Evolutionary conservation across 2,797 vertebrate genomes (phyloP), one percentile per base, ranked within the genome.

Genomic region (Channa striata): DNA sequence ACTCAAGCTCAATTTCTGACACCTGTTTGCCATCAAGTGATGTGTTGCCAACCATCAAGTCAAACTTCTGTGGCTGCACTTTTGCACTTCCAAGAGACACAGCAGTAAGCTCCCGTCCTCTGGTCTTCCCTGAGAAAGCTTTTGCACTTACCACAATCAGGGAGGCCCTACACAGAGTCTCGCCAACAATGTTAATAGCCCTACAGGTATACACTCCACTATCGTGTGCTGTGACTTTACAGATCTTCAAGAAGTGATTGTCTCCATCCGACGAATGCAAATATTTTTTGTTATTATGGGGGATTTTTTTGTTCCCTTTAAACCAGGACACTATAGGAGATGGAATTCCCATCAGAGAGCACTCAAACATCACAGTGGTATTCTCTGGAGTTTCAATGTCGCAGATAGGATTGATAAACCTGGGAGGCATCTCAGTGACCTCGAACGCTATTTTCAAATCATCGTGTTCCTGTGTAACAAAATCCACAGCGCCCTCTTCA

Each of bases 391-490:
- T 93, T 78, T 95, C 91, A 77, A 96, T 89, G 81, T 99, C 97
- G 83, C 94, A 94, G 85, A 98, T 94, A 16, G 97, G 96, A 75
- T 95, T 95, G 4, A 95, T 95, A 58, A 99, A 99, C 19, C 95
- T 94, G 4, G 98, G 98, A 49, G 98, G 98, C 96, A 98, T 98
- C 90, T 99, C 97, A 2, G 95, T 97, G 59, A 96, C 94, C 90
- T 99, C 96, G 80, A 99, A 96, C 78, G 97, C 95, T 54, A 99
- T 98, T 94, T 96, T 96, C 72, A 99, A 78, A 77, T 97, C 95
- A 60, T 95, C 94, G 23, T 92, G 94, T 74, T 95, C 95, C 79
- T 94, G 93, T 16, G 90, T 86, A 23, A 92, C 78, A 59, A 96
- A 95, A 73, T 95, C 93, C 49, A 94, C 83, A 34, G 91, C 77